Evolutionary conservation across 2,888 invertebrate species (phyloP).

Genomic region (Drosophila nr. fundita): DNA sequence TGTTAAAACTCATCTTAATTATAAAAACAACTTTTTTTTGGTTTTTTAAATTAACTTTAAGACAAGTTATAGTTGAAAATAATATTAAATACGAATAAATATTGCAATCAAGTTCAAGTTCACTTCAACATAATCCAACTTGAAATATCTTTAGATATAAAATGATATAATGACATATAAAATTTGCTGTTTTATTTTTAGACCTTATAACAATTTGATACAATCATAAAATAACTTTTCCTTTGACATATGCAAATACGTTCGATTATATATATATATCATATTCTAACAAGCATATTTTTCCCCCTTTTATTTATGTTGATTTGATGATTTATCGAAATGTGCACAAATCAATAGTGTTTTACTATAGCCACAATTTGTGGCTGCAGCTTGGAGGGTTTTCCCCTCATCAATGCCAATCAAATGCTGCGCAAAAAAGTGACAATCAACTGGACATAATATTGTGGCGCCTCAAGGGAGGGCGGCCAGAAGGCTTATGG

Average conservation of each 20-base stretch:
- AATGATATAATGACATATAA: background rate
- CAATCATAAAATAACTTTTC: background rate
- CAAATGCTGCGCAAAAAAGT: conserved; percentile 18
- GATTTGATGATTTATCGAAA: background rate
- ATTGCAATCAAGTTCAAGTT: background rate
- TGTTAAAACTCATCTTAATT: background rate
- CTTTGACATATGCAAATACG: background rate
- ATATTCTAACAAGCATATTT: background rate
- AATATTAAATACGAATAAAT: background rate
- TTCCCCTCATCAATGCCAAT: conserved; percentile 31
- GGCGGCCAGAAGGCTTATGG: conserved; percentile 5
- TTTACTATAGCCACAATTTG: background rate
- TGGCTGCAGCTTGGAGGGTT: background rate
- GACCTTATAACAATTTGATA: background rate
- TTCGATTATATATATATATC: background rate
- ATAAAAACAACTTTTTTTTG: background rate
- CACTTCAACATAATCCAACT: background rate
- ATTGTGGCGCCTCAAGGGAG: background rate
- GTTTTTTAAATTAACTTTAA: background rate
- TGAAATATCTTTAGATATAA: background rate
- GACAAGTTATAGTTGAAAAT: background rate
- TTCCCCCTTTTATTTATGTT: background rate
- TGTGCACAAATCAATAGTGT: background rate
- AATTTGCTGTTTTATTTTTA: background rate
- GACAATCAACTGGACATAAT: conserved; percentile 33